Base-by-base conservation (phyloP, 1,140 invertebrate genomes). In the Nomia melanderi region DNA sequence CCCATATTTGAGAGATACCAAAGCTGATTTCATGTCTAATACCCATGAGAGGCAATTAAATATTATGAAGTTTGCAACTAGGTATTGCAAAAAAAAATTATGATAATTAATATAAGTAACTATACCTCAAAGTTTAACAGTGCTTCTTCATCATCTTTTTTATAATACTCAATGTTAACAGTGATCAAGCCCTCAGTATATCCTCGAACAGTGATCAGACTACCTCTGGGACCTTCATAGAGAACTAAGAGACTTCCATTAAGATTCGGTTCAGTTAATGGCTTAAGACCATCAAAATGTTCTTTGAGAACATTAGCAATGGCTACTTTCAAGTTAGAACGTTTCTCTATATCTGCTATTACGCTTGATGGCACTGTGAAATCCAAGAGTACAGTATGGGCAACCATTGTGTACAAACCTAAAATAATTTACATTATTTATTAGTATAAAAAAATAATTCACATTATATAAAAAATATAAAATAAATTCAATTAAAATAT, bases 121-220 rank as follows among this genome's bases (percentile, higher is more conserved):
- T 85, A 93, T 95, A 97, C 96, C 94, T 97, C 96, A 90, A 95
- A 95, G 79, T 92, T 93, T 76, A 97, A 92, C 63, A 96, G 86
- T 39, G 95, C 94, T 78, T 95, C 94, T 84, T 96, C 95, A 72
- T 93, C 93, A 56, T 96, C 95, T 47, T 93, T 93, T 87, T 96
- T 95, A 87, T 95, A 97, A 93, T 96, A 97, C 89, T 97, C 96
- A 88, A 97, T 94, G 89, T 96, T 97, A 81, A 97, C 89, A 31
- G 96, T 96, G 56, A 97, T 92, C 50, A 96, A 90, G 47, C 96
- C 96, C 85, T 96, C 94, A 25, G 93, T 92, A 84, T 95, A 96
- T 75, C 95, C 93, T 90, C 96, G 93, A 20, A 96, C 93, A 20
- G 94, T 95, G n/a, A 96, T 93, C 3, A 96, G 92, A 65, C 93